Evolutionary conservation across 2,113 vertebrate species (phyloP), one percentile per base, ranked within the genome.

Genomic region (Megaceryle maxima): DNA sequence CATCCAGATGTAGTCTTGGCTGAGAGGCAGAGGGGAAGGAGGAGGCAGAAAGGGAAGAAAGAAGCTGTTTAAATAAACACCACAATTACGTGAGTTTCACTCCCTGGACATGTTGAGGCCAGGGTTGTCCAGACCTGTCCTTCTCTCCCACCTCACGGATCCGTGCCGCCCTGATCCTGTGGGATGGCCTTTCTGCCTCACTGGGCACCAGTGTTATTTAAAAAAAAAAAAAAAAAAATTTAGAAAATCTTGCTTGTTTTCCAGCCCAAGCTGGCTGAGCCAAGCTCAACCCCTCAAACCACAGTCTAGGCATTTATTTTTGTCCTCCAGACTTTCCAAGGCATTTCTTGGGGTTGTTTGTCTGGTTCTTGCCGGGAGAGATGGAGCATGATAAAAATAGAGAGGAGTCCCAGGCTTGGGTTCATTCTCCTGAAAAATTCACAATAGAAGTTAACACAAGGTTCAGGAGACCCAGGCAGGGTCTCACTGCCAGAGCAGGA

Each of bases 251-350:
- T 35, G 13, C 57, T 94, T 90, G 44, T 95, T 95, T 95, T 89
- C 66, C 74, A 89, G 77, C 63, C 78, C 41, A 24, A 77, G 44
- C 28, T 92, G 95, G n/a, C 67, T 95, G 8, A 11, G 88, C 86
- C 77, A 79, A 94, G 57, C 56, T 93, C 86, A 84, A 53, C 70
- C 77, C 74, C 70, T 79, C 83, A 91, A 93, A 96, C 95, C 91
- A 91, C 95, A 96, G 94, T 89, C 90, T 91, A 77, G 66, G 80
- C 57, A 73, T 91, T 92, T 96, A 97, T 95, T 97, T 96, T 92
- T 82, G 88, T 95, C 83, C 67, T 94, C 44, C 37, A 91, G 91
- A 85, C 83, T 84, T 92, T 63, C 75, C 1, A 7, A 94, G 55
- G 57, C 62, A 66, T 82, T 94, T 93, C 77, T 96, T 79, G 80